Base-by-base conservation (phyloP, 2,888 invertebrate species). In the Micropterix aruncella region DNA sequence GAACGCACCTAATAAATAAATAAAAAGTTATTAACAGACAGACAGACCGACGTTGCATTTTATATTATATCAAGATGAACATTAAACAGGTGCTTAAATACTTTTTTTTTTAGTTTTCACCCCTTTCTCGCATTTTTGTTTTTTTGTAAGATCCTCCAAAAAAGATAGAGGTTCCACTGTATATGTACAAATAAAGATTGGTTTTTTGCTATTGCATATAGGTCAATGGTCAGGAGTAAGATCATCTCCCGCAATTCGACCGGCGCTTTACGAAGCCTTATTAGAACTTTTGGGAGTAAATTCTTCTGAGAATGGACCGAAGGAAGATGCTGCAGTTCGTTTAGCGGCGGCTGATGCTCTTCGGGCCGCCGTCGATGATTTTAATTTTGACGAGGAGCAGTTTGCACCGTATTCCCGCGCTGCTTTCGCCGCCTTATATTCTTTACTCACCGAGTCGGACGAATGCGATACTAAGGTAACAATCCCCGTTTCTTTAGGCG, bases 391-490 rank as follows among this genome's bases (percentile, higher is more conserved):
- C 55, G 77, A 82, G 1, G 86, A 89, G 49, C 82, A 87, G 58
- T 94, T 95, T 61, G 72, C 83, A 49, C 88, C 89, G 16, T 93
- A 80, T 62, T 74, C 92, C 48, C 82, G 87, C 46, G 74, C 82
- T 18, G 75, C 81, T 2, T 90, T 93, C 56, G 76, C 80, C 46
- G 74, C 86, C 44, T 71, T 94, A 9, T 93, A 92, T 63, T 74
- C 77, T 47, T 72, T 96, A 51, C 67, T 96, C 54, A 87, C 89
- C 59, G 89, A 91, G 60, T 86, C 87, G 0, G 77, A 79, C 51
- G 92, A 93, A 65, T 92, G 91, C 66, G 94, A 95, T 62, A 91
- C 92, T 1, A 95, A 94, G 70, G 83, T 83, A n/a, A n/a, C n/a
- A n/a, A n/a, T n/a, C n/a, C n/a, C n/a, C n/a, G n/a, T n/a, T n/a